Conservation (phyloP, 2,113 vertebrate species). For the Takifugu bimaculatus region DNA sequence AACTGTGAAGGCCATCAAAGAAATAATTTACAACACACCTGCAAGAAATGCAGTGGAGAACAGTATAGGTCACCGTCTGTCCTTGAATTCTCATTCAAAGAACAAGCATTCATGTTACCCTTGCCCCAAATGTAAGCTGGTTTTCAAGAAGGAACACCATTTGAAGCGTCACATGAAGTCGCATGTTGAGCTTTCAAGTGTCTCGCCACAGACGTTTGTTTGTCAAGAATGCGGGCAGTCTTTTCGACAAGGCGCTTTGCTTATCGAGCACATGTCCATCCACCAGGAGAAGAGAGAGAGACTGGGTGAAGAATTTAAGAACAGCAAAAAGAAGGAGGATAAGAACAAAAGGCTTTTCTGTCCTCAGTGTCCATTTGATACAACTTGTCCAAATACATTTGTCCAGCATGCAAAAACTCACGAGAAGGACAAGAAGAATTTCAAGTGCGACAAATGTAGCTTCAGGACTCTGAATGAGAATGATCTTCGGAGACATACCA, state of each 20-base stretch:
- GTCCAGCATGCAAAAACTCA: slow-evolving; percentile 92
- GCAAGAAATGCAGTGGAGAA: slow-evolving; percentile 80
- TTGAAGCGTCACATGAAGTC: slow-evolving; percentile 91
- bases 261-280: slow-evolving; percentile 88
- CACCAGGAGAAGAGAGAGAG: slow-evolving; percentile 84
- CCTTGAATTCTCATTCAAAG: slow-evolving; percentile 81
- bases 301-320: slow-evolving; percentile 83
- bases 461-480: slow-evolving; percentile 84
- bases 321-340: slow-evolving; percentile 82
- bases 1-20: slow-evolving; percentile 85
- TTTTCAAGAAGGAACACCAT: slow-evolving; percentile 89
- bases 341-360: slow-evolving; percentile 83
- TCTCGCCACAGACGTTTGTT: slow-evolving; percentile 85
- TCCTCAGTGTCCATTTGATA: slow-evolving; percentile 92
- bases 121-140: slow-evolving; percentile 90
- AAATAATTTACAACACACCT: slow-evolving; percentile 81
- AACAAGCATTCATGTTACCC: slow-evolving; percentile 82
- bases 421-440: slow-evolving; percentile 88
- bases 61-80: slow-evolving; percentile 77
- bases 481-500: slow-evolving; percentile 84
- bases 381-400: slow-evolving; percentile 90
- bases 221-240: slow-evolving; percentile 89
- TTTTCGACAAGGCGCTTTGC: slow-evolving; percentile 84
- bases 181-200: slow-evolving; percentile 82
- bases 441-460: slow-evolving; percentile 90